Percentiles rank a stretch among this genome's conserved stretches.
Evolutionary conservation across 2,797 vertebrate species (phyloP).

Genomic region (Brotula barbata): DNA sequence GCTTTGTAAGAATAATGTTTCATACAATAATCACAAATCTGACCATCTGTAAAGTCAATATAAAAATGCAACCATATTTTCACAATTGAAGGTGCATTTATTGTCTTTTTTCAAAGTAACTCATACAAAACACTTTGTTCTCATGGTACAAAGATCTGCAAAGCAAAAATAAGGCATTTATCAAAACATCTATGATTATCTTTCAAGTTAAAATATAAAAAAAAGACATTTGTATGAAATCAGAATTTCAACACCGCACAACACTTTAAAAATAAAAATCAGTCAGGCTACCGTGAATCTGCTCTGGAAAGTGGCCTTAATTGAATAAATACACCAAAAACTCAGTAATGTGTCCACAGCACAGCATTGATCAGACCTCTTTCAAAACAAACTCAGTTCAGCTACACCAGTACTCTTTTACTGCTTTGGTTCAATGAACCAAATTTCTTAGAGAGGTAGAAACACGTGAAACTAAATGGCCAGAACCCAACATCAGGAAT

Average conservation of each 20-base stretch:
- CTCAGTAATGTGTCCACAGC: no score
- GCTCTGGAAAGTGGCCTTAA: not conserved
- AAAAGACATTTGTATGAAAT: constrained; percentile 29
- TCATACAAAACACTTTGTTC: constrained; percentile 35
- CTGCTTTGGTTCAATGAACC: not conserved
- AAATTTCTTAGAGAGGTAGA: not conserved
- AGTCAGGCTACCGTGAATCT: not conserved
- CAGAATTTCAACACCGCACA: constrained; percentile 1
- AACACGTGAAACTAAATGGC: not conserved
- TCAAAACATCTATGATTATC: constrained; percentile 18
- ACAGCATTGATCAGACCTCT: not conserved
- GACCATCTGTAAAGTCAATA: no score
- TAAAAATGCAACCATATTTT: constrained; percentile 16
- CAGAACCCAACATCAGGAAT: not conserved
- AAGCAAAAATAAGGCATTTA: constrained; percentile 35
- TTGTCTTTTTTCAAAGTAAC: constrained; percentile 7
- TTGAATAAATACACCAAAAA: constrained; percentile 4
- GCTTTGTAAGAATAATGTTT: no score
- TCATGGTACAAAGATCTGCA: constrained; percentile 49
- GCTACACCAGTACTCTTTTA: not conserved
- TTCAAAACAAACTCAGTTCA: not conserved
- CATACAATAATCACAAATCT: no score
- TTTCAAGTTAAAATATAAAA: constrained; percentile 32
- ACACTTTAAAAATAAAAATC: not conserved
- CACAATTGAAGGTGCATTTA: constrained; percentile 17